Conservation (phyloP, 2,888 invertebrate species). For the Artemia sinica region DNA sequence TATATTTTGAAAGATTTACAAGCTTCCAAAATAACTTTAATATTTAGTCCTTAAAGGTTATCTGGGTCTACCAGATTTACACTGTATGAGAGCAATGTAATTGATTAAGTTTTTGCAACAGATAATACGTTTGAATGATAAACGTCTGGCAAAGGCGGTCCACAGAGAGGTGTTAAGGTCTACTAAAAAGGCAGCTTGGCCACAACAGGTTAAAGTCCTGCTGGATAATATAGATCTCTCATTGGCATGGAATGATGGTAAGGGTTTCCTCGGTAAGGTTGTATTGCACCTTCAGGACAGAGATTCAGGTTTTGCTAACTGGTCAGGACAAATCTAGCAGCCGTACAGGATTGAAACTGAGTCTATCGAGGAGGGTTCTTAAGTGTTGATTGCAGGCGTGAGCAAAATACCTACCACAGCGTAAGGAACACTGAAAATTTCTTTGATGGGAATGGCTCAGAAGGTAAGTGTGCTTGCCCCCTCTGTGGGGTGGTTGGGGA, state of each 20-base stretch:
- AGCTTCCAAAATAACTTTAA: not conserved
- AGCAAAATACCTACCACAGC: not conserved
- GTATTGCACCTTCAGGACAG: not conserved
- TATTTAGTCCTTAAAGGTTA: not conserved
- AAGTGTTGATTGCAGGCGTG: not conserved
- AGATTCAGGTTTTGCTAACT: constrained; percentile 5
- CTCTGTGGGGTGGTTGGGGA: no score
- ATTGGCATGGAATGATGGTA: not conserved
- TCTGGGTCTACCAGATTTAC: not conserved
- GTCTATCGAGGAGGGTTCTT: not conserved
- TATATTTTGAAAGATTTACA: not conserved
- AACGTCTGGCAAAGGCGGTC: not conserved
- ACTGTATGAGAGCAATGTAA: not conserved
- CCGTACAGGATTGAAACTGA: not conserved
- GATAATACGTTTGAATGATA: not conserved
- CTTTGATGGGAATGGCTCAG: no score
- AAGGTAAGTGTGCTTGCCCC: no score
- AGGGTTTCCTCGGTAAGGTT: not conserved
- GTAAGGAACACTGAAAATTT: no score
- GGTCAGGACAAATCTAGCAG: not conserved
- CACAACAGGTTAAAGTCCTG: not conserved
- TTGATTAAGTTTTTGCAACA: not conserved
- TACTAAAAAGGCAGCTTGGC: not conserved
- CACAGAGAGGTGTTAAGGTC: not conserved
- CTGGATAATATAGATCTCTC: not conserved